Evolutionary conservation across 2,888 invertebrate genomes (phyloP).

Genomic region (Papilio gigon): DNA sequence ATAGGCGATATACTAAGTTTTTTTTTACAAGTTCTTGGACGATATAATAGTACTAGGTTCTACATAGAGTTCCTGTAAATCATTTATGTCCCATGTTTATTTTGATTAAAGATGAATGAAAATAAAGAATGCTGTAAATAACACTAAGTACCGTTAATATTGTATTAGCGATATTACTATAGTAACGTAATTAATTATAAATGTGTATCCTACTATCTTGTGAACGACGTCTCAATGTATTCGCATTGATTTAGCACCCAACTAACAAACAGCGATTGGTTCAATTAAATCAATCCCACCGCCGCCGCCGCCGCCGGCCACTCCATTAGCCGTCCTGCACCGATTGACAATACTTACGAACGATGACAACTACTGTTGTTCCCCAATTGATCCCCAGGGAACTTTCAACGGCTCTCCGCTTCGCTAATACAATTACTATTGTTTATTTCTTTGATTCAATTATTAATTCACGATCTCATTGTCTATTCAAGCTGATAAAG

Average conservation of each 20-base stretch:
- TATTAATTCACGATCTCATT: not conserved
- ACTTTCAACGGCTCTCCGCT: slow-evolving; percentile 46
- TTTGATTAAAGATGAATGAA: no score
- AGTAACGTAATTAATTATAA: not conserved
- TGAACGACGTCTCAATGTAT: slow-evolving; percentile 25
- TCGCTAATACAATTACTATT: not conserved
- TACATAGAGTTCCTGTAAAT: no score
- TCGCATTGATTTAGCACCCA: slow-evolving; percentile 30
- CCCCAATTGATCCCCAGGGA: slow-evolving; percentile 66
- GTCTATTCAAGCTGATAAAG: not conserved
- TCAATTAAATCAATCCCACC: slow-evolving; percentile 73
- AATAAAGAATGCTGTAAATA: no score
- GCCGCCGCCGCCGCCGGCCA: slow-evolving; percentile 46
- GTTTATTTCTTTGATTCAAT: slow-evolving; percentile 3
- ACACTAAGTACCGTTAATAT: not conserved
- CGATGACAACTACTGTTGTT: slow-evolving; percentile 51
- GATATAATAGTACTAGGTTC: no score
- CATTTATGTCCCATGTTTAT: no score
- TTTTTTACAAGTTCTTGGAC: no score
- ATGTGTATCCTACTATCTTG: not conserved
- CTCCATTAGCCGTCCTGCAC: slow-evolving; percentile 22
- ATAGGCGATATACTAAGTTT: no score
- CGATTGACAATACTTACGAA: slow-evolving; percentile 44
- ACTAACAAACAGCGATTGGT: slow-evolving; percentile 54
- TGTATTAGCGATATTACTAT: not conserved